Percentiles rank a stretch among this genome's conserved stretches.
Conservation (phyloP, 2,797 vertebrate genomes). For the Lateolabrax maculatus region DNA sequence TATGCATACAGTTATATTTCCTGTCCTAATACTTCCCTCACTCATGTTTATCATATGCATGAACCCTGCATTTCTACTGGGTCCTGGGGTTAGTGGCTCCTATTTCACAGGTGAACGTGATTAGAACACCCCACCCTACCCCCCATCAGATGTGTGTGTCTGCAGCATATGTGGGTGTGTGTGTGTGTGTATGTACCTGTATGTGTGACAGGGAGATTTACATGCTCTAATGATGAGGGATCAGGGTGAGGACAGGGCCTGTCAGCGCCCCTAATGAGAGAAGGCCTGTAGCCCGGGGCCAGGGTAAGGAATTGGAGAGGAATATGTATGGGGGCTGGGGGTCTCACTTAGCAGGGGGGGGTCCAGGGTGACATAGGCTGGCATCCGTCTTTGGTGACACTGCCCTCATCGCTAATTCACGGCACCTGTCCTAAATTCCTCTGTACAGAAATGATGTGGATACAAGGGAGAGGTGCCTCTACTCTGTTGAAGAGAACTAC, state of each 20-base stretch:
- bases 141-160: conserved; percentile 42
- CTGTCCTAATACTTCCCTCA: conserved; percentile 19
- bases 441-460: conserved; percentile 65
- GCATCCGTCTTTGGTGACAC: conserved; percentile 80
- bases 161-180: conserved; percentile 48
- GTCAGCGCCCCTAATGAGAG: conserved; percentile 86
- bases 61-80: conserved; percentile 39
- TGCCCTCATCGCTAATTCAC: conserved; percentile 66
- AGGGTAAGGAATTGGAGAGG: conserved; percentile 67
- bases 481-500: conserved; percentile 39
- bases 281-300: conserved; percentile 74
- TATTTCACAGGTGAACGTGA: conserved; percentile 64
- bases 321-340: conserved; percentile 57
- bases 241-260: conserved; percentile 82
- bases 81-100: conserved; percentile 60
- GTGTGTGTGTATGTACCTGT: conserved; percentile 53
- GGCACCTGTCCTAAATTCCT: conserved; percentile 67
- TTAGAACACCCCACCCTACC: conserved; percentile 30
- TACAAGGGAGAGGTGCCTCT: conserved; percentile 42
- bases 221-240: conserved; percentile 89
- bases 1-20: conserved; percentile 43
- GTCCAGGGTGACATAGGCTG: conserved; percentile 69
- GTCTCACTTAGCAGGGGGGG: conserved; percentile 39
- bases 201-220: conserved; percentile 85
- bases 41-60: conserved; percentile 48